phyloP scores from a whole-genome alignment of 2,113 vertebrate genomes.

The Perccottus glenii region DNA sequence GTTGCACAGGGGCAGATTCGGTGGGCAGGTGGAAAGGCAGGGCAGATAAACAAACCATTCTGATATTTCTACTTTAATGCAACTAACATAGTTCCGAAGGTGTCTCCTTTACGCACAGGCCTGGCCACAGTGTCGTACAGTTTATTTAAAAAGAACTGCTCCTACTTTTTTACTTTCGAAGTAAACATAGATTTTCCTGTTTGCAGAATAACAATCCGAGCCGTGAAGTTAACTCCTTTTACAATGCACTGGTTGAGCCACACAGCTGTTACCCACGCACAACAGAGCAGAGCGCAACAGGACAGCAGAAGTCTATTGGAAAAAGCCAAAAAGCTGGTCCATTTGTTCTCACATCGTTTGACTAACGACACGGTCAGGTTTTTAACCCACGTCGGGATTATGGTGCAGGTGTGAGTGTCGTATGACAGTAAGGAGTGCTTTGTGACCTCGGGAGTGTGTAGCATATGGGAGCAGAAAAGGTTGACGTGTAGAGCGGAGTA shows the following conservation, averaged over 20 bases:
- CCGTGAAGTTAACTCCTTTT: constrained; percentile 38
- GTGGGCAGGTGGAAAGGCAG: not conserved
- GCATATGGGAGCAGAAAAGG: constrained; percentile 40
- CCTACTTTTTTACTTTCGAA: not conserved
- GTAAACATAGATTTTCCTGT: constrained; percentile 12
- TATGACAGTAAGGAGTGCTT: not conserved
- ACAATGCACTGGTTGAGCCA: not conserved
- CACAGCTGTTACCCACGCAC: constrained; percentile 32
- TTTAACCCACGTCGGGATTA: not conserved
- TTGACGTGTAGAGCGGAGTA: constrained; percentile 69
- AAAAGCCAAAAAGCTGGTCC: not conserved
- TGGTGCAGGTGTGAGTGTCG: not conserved
- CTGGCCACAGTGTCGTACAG: constrained; percentile 13
- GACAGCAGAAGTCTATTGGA: not conserved
- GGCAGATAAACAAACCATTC: not conserved
- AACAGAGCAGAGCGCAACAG: constrained; percentile 33
- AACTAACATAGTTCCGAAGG: not conserved
- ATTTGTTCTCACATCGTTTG: not conserved
- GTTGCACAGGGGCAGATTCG: constrained; percentile 46
- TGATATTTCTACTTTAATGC: not conserved
- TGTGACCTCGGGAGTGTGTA: not conserved
- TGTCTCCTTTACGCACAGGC: constrained; percentile 31
- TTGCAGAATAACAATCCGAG: constrained; percentile 20
- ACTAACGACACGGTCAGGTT: not conserved
- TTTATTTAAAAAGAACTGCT: not conserved